Evolutionary conservation across 2,797 vertebrate genomes (phyloP), one percentile per base, ranked within the genome.

Genomic region (Phrynocephalus vlangalii): DNA sequence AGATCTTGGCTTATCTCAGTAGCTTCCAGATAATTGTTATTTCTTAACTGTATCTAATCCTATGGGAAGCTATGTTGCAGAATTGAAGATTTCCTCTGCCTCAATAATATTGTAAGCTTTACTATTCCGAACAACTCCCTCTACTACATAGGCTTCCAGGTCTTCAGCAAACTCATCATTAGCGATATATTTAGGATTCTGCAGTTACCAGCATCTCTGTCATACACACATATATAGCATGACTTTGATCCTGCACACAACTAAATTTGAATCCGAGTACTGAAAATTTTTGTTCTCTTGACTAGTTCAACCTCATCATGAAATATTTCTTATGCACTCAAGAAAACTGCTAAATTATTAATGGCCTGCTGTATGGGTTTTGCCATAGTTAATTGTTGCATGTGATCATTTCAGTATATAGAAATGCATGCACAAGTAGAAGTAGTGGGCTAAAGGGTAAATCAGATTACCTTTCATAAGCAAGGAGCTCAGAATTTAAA

Each of bases 131-230:
- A 30, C 70, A 71, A 22, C 4, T 18, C 3, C 24, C 22, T 63
- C 1, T 38, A 28, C 20, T 56, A 84, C 28, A 76, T 26, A 38
- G 7, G 38, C 24, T 76, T 76, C 71, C 11, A 28, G 2, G 10
- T 66, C 72, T 66, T 67, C 76, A 73, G 6, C 16, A 44, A 4
- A 60, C 56, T 48, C 24, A 84, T 66, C 72, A n/a, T 72, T 38
- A 38, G 16, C 28, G 30, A 48, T 56, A 56, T 60, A 38, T 70
- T 85, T 56, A 86, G 44, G 76, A 38, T 56, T 56, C 22, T 79
- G 77, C 52, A 76, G 56, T 66, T 76, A 15, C 30, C 52, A 66
- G 83, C 71, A 28, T 84, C 72, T 85, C 56, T 67, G 56, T 76
- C 83, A 85, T 33, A 33, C 33, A 48, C 48, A 72, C 67, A 76